Conservation (phyloP, 1,140 invertebrate genomes). For the Drosophila pachea region DNA sequence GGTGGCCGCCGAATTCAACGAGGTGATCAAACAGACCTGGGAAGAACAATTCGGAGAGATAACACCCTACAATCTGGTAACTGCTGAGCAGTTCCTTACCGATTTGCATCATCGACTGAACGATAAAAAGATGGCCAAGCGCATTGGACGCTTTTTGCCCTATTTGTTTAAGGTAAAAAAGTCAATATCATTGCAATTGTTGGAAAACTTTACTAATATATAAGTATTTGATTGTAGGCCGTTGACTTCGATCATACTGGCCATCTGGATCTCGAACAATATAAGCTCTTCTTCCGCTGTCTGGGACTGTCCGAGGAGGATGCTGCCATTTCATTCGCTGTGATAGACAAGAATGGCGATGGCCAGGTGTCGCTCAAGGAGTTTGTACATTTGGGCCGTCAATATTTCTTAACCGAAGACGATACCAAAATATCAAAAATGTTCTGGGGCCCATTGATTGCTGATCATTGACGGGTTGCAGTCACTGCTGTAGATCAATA, state of each 20-base stretch:
- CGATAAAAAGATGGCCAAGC: slow-evolving; percentile 85
- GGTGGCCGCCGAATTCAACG: slow-evolving; percentile 83
- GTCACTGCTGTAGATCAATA: slow-evolving; percentile 72
- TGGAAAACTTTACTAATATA: neutral
- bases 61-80: slow-evolving; percentile 88
- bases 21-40: slow-evolving; percentile 87
- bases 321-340: slow-evolving; percentile 86
- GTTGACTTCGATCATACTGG: slow-evolving; percentile 89
- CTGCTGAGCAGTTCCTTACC: slow-evolving; percentile 88
- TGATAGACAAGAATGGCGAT: slow-evolving; percentile 88
- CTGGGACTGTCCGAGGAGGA: slow-evolving; percentile 86
- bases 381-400: slow-evolving; percentile 87
- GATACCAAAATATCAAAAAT: slow-evolving; percentile 87
- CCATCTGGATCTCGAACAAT: slow-evolving; percentile 88
- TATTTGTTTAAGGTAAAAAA: slow-evolving; percentile 86
- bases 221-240: slow-evolving; percentile 81
- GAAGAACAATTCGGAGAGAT: slow-evolving; percentile 90
- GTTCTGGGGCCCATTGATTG: slow-evolving; percentile 88
- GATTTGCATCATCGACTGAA: slow-evolving; percentile 90
- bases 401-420: slow-evolving; percentile 89
- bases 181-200: neutral
- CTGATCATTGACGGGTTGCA: slow-evolving; percentile 76
- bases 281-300: slow-evolving; percentile 89
- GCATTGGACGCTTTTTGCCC: slow-evolving; percentile 87
- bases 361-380: slow-evolving; percentile 87